A percentile compares a stretch with the other conserved stretches of the same genome.
Conservation (phyloP, 2,797 vertebrate genomes). For the Nasua narica region DNA sequence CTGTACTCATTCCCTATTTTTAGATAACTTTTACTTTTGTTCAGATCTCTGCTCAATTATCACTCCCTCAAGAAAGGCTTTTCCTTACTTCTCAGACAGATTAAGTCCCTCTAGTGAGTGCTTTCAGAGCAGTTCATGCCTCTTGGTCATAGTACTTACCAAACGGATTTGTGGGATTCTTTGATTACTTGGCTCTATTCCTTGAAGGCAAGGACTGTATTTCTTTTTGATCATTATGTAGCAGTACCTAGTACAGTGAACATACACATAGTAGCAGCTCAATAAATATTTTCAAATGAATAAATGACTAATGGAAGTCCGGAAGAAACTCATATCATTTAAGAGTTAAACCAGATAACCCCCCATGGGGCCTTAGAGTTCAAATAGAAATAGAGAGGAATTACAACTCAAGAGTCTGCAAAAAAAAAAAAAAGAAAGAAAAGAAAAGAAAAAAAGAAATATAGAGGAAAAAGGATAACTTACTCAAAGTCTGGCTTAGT, state of each 20-base stretch:
- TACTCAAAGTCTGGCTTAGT: not conserved
- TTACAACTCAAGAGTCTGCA: no score
- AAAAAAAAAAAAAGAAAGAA: no score
- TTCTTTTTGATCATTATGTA: not conserved
- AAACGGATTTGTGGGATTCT: not conserved
- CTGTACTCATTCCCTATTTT: not conserved
- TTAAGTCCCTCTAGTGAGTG: not conserved
- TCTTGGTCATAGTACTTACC: not conserved
- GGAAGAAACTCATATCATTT: not conserved
- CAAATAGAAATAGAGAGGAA: not conserved
- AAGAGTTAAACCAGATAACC: not conserved
- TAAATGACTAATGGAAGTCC: not conserved
- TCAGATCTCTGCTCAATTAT: not conserved
- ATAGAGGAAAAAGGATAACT: not conserved
- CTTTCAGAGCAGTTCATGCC: accelerated
- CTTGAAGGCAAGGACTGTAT: not conserved
- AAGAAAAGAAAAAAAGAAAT: not conserved
- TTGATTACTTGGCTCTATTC: not conserved
- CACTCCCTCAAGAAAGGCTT: not conserved
- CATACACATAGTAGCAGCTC: not conserved
- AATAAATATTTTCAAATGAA: not conserved
- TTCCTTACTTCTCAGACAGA: not conserved
- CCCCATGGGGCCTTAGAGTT: not conserved
- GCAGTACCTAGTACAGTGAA: not conserved
- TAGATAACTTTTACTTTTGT: not conserved